phyloP scores from a whole-genome alignment of 2,113 vertebrate genomes.

The Cranoglanis bouderius region DNA sequence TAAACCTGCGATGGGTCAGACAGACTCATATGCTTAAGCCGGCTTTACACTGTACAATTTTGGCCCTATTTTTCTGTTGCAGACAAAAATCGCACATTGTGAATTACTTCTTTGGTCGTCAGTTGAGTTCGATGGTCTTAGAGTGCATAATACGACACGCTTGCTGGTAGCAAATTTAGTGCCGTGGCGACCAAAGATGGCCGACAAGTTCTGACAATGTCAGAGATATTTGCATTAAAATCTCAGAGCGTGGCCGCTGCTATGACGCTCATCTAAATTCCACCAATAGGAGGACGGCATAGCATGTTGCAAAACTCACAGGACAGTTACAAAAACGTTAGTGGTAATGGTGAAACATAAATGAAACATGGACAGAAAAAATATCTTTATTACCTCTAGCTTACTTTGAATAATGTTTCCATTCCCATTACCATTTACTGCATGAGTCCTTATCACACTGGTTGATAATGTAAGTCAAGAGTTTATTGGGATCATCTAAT shows the following conservation, averaged over 20 bases:
- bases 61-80: too few relatives aligned
- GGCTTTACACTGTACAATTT: slow-evolving; percentile 8
- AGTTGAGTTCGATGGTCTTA: neutral
- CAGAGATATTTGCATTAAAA: neutral
- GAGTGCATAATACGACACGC: neutral
- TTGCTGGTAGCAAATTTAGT: neutral
- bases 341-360: neutral
- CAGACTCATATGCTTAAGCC: slow-evolving; percentile 13
- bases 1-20: neutral
- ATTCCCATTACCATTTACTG: neutral
- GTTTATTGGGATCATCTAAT: neutral
- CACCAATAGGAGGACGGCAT: neutral
- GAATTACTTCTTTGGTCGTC: neutral
- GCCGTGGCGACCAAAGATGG: neutral
- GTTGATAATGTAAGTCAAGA: neutral
- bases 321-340: neutral
- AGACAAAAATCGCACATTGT: neutral
- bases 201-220: neutral
- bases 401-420: neutral
- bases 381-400: neutral
- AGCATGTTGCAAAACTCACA: neutral
- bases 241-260: neutral
- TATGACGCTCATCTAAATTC: neutral
- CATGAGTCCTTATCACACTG: neutral
- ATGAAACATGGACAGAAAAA: neutral